Base-by-base conservation (phyloP, 2,113 vertebrate species). In the Solea senegalensis region DNA sequence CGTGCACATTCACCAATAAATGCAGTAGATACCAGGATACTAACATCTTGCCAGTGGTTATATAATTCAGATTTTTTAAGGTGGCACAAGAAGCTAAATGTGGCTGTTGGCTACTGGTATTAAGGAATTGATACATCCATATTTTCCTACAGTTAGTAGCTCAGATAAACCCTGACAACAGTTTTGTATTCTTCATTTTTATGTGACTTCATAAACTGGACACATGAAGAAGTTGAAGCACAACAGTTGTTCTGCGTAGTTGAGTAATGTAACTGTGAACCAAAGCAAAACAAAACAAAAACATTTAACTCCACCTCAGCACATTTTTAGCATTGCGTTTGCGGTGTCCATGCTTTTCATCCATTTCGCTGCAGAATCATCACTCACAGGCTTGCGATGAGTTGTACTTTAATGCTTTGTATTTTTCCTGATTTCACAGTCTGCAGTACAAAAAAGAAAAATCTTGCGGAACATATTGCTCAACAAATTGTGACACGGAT, bases 181-280 rank as follows among this genome's bases (percentile, higher is more conserved):
- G 34, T 34, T 34, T 34, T 34, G 34, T 34, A 34, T 34, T 34
- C 34, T 34, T 34, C 3, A 4, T 34, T 34, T 34, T 34, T 34
- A 0, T 34, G 34, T 34, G 34, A 34, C 34, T 34, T 34, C 34
- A 34, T 34, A 34, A 34, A 34, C 7, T 21, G 26, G 27, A 26
- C 65, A 62, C 60, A 63, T 46, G 44, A 60, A 77, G 60, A 60
- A 73, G 61, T 27, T 55, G 28, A 58, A 76, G 67, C 55, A 21
- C n/a, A 63, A 57, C 51, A 52, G n/a, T 69, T 54, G 50, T 59
- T 76, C 76, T 90, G 82, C 84, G 84, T 84, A 88, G 84, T 75
- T 58, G n/a, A 69, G 28, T 9, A 41, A 34, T 34, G 34, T 78
- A 60, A 43, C 39, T 34, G 43, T 55, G 51, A 57, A 63, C 14